Evolutionary conservation across 1,140 invertebrate species (phyloP), one percentile per base, ranked within the genome.

Genomic region (Bemisia tabaci): DNA sequence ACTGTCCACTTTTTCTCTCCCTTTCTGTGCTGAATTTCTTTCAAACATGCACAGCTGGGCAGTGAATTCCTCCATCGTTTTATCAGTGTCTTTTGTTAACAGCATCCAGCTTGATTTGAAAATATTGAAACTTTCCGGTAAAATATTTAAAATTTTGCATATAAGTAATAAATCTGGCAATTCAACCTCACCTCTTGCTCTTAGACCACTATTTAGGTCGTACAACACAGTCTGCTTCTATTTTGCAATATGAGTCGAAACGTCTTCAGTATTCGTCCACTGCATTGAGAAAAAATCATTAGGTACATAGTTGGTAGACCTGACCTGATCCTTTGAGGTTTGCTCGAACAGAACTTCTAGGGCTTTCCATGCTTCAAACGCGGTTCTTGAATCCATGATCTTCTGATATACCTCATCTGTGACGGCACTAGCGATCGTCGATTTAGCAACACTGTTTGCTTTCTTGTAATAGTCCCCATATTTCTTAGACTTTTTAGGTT

Each of bases 171-270:
- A 65, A 63, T 73, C 69, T 22, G 68, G 67, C 22, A 71, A 63
- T 22, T 25, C 59, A 63, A 66, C 68, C 64, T 70, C 71, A 62
- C 63, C 48, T 67, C 70, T 70, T 22, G 60, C 66, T 66, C 60
- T 59, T 59, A 75, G 70, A 60, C 71, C 73, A 58, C 71, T 73
- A 64, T 73, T 74, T 33, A 75, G 65, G 25, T 74, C 71, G 64
- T 73, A 74, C 73, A 72, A 73, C 73, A 74, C 68, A 75, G 68
- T 69, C 71, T 71, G 70, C 70, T 25, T 70, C 60, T 74, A 68
- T 62, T 74, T 74, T 60, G 73, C 74, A 67, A 68, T 74, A 71
- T 22, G 73, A 2, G 72, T 74, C 0, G 71, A 72, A 62, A 74
- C 71, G 68, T 75, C 74, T 21, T 75, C 70, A 61, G 68, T 68